Percentiles rank a stretch among this genome's conserved stretches.
These are phyloP conservation scores for Pterocles orientalis DNA, from an alignment of 2,113 vertebrate species.

Conservation along the genomic window DNA sequence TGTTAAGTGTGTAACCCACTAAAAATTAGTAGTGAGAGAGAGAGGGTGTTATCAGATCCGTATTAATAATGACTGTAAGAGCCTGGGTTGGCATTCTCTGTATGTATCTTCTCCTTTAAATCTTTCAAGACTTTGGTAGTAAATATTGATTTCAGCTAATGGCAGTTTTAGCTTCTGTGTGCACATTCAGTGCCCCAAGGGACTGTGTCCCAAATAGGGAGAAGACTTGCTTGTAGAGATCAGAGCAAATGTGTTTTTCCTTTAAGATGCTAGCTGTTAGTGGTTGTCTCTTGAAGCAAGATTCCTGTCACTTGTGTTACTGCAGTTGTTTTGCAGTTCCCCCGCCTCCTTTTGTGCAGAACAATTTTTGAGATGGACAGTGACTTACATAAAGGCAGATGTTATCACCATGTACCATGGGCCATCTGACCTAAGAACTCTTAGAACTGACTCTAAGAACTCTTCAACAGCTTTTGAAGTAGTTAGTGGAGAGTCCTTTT, in stretches of 20 bases:
- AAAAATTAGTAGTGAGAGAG: not conserved
- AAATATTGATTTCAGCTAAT: slow-evolving; percentile 73
- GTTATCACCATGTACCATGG: not conserved
- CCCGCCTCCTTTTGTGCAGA: not conserved
- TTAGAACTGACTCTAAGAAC: not conserved
- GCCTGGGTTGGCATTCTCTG: not conserved
- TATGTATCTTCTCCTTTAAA: slow-evolving; percentile 28
- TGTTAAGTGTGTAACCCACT: not conserved
- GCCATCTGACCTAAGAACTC: not conserved
- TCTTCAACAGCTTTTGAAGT: not conserved
- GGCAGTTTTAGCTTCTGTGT: slow-evolving; percentile 66
- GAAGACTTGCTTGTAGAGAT: slow-evolving; percentile 70
- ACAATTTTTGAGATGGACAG: slow-evolving; percentile 4
- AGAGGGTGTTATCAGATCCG: not conserved
- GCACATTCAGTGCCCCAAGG: slow-evolving; percentile 47
- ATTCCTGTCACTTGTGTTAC: not conserved
- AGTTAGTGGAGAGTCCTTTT: not conserved
- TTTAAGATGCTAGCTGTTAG: slow-evolving; percentile 51
- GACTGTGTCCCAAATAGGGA: slow-evolving; percentile 57
- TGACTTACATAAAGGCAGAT: slow-evolving; percentile 12
- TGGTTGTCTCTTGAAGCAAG: not conserved
- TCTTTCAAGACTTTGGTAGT: slow-evolving; percentile 45
- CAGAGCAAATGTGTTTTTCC: slow-evolving; percentile 56
- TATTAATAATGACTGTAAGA: not conserved
- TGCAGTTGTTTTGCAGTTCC: not conserved